Evolutionary conservation across 53 echinoderm and acorn worm genomes (phyloP).

Genomic region (Mesocentrotus franciscanus): DNA sequence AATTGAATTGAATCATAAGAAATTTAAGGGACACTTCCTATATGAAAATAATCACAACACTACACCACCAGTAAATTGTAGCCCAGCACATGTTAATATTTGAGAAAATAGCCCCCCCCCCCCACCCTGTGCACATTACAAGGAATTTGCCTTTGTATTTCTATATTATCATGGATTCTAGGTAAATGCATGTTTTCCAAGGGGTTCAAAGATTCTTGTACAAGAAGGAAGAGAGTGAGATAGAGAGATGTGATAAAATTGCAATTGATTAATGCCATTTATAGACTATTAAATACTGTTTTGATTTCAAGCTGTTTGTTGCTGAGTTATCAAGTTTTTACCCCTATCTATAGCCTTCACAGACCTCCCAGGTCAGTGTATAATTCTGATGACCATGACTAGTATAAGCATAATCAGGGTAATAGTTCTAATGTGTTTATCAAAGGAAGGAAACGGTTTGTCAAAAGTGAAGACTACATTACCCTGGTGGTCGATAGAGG

Average conservation of each 20-base stretch:
- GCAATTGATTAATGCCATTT: background rate
- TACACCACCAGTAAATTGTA: background rate
- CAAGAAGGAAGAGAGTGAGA: background rate
- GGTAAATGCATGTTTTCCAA: too few relatives aligned
- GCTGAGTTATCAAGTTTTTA: background rate
- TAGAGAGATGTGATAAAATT: background rate
- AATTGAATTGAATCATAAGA: background rate
- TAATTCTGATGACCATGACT: background rate
- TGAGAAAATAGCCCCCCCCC: background rate
- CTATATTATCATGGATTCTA: too few relatives aligned
- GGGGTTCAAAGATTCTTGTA: too few relatives aligned
- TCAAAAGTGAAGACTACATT: background rate
- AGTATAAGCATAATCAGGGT: background rate
- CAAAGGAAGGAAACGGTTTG: constrained; percentile 17
- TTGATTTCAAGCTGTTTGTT: background rate
- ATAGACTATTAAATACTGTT: background rate
- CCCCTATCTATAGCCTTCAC: background rate
- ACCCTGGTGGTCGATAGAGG: background rate
- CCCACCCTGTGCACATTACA: too few relatives aligned
- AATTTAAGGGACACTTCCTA: background rate
- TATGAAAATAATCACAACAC: background rate
- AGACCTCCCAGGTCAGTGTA: background rate
- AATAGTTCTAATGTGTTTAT: constrained; percentile 10
- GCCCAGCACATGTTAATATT: background rate
- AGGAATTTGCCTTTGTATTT: too few relatives aligned